Base-by-base conservation (phyloP, 2,797 vertebrate genomes). In the Syncerus caffer region DNA sequence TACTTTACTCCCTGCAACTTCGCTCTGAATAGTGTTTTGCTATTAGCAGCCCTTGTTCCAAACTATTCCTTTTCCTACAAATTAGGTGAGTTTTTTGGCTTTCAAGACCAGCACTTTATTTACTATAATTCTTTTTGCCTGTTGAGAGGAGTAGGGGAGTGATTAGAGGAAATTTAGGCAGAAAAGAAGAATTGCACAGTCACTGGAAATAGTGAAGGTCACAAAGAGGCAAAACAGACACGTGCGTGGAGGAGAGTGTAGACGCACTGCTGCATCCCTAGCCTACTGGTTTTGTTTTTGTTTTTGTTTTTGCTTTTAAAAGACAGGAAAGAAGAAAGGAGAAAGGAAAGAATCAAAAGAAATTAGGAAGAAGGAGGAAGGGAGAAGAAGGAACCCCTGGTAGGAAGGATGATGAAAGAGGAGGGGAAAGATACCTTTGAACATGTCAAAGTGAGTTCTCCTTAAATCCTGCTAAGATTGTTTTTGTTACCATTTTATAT, bases 401-500 rank as follows among this genome's bases (percentile, higher is more conserved):
- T 31, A 89, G 27, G 27, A 78, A 34, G n/a, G 19, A 89, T n/a
- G 7, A 25, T 23, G 50, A 82, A n/a, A 42, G 4, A 17, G 19
- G 9, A 89, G n/a, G 47, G 8, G 19, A 29, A 76, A n/a, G 57
- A 90, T 45, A 50, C 13, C 42, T 84, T 93, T 71, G 34, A 90
- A 82, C 57, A 13, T 87, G 8, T 60, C 51, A 4, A 17, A 94
- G 90, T 53, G 53, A 93, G 23, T 38, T 6, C 11, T 71, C 29
- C 78, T 62, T 96, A 67, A 83, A 38, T 71, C 16, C 45, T 87
- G 19, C 2, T 29, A 67, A 95, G 64, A 64, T 17, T 38, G 25
- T 86, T 74, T 95, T 95, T 93, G 58, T 78, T 84, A 21, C 21
- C 31, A 57, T 90, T 93, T 96, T 93, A 15, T n/a, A 62, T 95